Evolutionary conservation across 2,797 vertebrate species (phyloP), one percentile per base, ranked within the genome.

Genomic region (Heteromormyrus szaboi): DNA sequence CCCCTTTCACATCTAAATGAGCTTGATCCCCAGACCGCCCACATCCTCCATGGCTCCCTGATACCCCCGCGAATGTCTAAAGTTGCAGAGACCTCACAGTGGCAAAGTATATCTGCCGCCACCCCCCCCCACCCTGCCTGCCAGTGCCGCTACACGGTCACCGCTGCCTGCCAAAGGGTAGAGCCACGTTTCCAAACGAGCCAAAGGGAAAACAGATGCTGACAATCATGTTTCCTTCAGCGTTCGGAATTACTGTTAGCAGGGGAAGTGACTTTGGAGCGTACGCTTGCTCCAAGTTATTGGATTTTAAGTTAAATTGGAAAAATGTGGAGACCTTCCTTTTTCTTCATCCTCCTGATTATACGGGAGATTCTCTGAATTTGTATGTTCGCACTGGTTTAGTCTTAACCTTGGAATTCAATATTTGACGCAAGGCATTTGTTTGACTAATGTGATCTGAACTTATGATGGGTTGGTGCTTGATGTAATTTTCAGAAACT

Each of bases 151-250:
- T 54, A 4, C n/a, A 44, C 5, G 33, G 65, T 4, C 19, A 41
- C 68, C 54, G 89, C 91, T 91, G 89, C 89, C 65, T 87, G 91
- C 92, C 93, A 86, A 65, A 91, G 91, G 93, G 91, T 88, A 59
- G 86, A 51, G 79, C 81, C 29, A 4, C 89, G 89, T 93, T 91
- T 90, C 91, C 90, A 89, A 92, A 88, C 90, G 89, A 89, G 62
- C 44, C 87, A 90, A 90, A 92, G 83, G 87, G 89, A 90, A 94
- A 94, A 92, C 94, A 95, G 94, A 95, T 95, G 95, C 93, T 91
- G 91, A 91, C 92, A 91, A 91, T 95, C 91, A 90, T 91, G 89
- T 92, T 91, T 91, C 29, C 46, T 6, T 86, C 90, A 88, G 88
- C n/a, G 89, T 90, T 92, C 88, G 87, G 86, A 91, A 91, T 91